These are phyloP conservation scores for Porphyrio hochstetteri DNA, from an alignment of 2,113 vertebrate species.

Conservation along the genomic window DNA sequence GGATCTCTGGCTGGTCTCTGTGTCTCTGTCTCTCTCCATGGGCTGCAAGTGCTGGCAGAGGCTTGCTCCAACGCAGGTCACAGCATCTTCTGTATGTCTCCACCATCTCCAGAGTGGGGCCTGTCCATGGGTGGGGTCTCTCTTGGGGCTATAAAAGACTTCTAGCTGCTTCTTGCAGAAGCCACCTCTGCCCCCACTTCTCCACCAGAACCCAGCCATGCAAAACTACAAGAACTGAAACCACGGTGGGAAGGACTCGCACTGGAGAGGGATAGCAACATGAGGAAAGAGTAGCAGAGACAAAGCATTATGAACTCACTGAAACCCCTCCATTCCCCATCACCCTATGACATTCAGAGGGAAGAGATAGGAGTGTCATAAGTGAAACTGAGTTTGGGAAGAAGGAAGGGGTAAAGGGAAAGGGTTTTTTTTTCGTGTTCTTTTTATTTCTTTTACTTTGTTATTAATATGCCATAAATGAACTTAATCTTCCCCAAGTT, in stretches of 20 bases:
- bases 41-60: no score
- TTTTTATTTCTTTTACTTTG: background rate
- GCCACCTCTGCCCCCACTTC: no score
- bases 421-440: background rate
- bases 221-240: background rate
- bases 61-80: no score
- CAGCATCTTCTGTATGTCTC: no score
- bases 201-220: no score
- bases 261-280: background rate
- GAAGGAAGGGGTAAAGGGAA: background rate
- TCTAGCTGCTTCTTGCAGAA: no score
- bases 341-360: rapidly evolving
- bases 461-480: background rate
- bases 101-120: no score
- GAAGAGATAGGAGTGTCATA: background rate
- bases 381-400: background rate
- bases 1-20: no score
- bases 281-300: background rate
- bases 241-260: background rate
- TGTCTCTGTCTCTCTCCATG: no score
- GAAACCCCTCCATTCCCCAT: background rate
- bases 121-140: no score
- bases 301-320: rapidly evolving
- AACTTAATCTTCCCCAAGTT: background rate
- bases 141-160: no score